Base-by-base conservation (phyloP, 2,888 invertebrate genomes). In the Caenorhabditis imperialis region DNA sequence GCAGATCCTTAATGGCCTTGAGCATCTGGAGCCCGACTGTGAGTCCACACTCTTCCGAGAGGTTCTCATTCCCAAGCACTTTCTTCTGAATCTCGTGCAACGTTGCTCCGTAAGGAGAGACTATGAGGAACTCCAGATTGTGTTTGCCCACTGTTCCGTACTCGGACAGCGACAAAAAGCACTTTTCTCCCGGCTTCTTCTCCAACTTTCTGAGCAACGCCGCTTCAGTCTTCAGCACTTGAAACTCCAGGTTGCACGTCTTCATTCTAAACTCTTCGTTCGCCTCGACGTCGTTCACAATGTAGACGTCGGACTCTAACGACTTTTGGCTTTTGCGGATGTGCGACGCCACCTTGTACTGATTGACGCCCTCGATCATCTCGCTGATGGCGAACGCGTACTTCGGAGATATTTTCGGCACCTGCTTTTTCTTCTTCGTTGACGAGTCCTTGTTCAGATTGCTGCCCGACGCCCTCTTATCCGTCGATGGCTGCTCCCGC, bases 161-260 rank as follows among this genome's bases (percentile, higher is more conserved):
- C 37, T 67, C 67, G 14, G 50, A 14, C 57, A 67, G 30, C 12
- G 57, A 20, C 10, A 67, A 23, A 10, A 67, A 67, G 27, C 57
- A 58, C 20, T 50, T 50, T 3, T 57, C 67, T 2, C 57, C 67
- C 7, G 67, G 57, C 8, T 25, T 22, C 27, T 67, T 67, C 22
- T 67, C 67, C 14, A 67, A 50, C 27, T 40, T 47, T 37, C 67
- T 38, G 22, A 67, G 51, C 14, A 67, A 37, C n/a, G 67, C 57
- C 1, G 67, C 57, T 37, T 67, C 67, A 3, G 44, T 37, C 42
- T 67, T 67, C 38, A 67, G 51, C 12, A 51, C 16, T 5, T 45
- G 50, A 4, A 57, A 25, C 1, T 57, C 67, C 20, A 25, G 20
- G 16, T 50, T 16, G 1, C 37, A 27, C 10, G 48, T 38, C 14